These are phyloP conservation scores for Fistularia commersonii DNA, from an alignment of 2,797 vertebrate species.

Conservation along the genomic window DNA sequence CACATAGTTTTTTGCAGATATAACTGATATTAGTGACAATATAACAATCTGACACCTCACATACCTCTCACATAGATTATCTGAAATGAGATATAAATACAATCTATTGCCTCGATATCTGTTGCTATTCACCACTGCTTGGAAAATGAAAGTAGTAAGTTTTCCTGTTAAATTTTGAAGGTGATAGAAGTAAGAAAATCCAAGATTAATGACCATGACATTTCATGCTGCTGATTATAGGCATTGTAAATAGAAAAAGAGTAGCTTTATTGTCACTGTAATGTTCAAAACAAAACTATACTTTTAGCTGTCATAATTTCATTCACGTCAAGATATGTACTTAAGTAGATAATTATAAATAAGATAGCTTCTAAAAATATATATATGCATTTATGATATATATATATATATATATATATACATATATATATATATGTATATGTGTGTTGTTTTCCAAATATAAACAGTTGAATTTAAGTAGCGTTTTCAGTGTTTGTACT, in stretches of 20 bases:
- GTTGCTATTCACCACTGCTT: conserved; percentile 42
- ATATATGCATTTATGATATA: too few species aligned
- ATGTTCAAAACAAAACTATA: too few species aligned
- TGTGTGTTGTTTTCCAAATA: too few species aligned
- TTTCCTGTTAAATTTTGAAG: conserved; percentile 74
- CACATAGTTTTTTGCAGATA: conserved; percentile 63
- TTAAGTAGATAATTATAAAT: too few species aligned
- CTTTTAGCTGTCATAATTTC: too few species aligned
- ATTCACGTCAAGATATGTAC: too few species aligned
- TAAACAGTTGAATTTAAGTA: too few species aligned
- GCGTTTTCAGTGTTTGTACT: too few species aligned
- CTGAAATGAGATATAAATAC: conserved; percentile 68
- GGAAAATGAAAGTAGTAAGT: conserved; percentile 78
- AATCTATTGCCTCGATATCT: conserved; percentile 68
- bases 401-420: too few species aligned
- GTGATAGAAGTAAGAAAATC: conserved; percentile 59
- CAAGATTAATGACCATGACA: conserved; percentile 44
- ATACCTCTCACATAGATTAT: conserved; percentile 61
- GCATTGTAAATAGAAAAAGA: background rate
- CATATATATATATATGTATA: too few species aligned
- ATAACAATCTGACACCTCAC: conserved; percentile 62
- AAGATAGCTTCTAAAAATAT: too few species aligned
- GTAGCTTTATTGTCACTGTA: too few species aligned
- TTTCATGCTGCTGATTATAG: conserved; percentile 19
- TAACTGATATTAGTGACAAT: conserved; percentile 77